These are phyloP conservation scores for Myotis lucifugus DNA, from an alignment of 2,113 vertebrate species.

Conservation along the genomic window DNA sequence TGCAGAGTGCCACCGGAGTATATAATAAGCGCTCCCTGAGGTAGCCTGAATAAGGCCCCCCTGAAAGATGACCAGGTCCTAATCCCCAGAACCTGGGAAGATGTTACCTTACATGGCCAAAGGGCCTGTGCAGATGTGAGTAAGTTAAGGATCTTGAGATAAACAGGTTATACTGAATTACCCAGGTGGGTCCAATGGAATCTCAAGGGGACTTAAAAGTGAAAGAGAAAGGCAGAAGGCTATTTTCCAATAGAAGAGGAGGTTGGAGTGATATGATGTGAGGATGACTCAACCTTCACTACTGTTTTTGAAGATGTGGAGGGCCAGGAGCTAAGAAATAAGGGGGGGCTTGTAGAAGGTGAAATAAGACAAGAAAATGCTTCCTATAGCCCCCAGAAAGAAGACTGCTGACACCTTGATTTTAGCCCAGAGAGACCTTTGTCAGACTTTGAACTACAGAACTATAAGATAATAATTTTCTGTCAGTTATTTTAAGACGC, in stretches of 20 bases:
- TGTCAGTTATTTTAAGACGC: not conserved
- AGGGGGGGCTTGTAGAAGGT: not conserved
- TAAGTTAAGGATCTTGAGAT: not conserved
- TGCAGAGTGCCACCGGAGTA: not conserved
- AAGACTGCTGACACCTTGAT: not conserved
- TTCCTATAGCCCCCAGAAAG: not conserved
- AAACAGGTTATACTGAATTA: not conserved
- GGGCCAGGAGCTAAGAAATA: not conserved
- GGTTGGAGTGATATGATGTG: fast-evolving
- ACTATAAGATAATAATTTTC: not conserved
- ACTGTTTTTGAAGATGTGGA: not conserved
- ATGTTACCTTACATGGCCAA: not conserved
- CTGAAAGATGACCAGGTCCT: not conserved
- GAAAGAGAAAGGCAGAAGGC: not conserved
- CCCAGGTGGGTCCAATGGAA: not conserved
- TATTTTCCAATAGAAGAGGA: not conserved
- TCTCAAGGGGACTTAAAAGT: not conserved
- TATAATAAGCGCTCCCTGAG: not conserved
- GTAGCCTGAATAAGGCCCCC: not conserved
- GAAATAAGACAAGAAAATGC: not conserved
- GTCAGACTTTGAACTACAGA: not conserved
- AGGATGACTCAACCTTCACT: not conserved
- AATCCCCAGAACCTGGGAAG: not conserved
- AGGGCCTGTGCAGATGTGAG: not conserved
- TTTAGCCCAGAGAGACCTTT: not conserved